Percentiles rank a stretch among this genome's conserved stretches.
These are phyloP conservation scores for Megaceryle torquata DNA, from an alignment of 2,113 vertebrate species.

Conservation along the genomic window DNA sequence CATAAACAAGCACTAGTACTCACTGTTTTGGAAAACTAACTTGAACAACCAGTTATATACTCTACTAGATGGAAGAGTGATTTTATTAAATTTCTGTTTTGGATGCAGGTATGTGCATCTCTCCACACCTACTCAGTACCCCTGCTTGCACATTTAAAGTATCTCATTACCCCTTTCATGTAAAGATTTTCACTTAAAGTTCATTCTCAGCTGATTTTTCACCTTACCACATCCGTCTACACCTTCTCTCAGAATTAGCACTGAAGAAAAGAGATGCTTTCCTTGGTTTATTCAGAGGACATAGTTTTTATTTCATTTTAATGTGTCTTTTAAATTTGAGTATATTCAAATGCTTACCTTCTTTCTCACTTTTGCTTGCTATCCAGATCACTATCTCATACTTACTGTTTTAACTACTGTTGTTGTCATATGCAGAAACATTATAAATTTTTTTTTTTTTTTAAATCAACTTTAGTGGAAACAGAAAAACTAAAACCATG, in stretches of 20 bases:
- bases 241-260: background rate
- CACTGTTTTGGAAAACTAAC: background rate
- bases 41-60: background rate
- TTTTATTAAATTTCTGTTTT: background rate
- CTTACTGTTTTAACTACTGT: background rate
- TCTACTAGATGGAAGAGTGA: background rate
- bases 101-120: background rate
- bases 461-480: background rate
- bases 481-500: background rate
- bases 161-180: background rate
- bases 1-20: background rate
- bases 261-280: background rate
- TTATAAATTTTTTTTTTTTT: background rate
- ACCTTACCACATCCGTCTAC: background rate
- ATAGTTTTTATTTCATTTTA: background rate
- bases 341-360: background rate
- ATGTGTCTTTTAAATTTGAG: background rate
- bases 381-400: background rate
- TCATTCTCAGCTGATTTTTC: background rate
- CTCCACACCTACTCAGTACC: background rate
- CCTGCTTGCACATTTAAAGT: background rate
- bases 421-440: background rate
- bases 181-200: background rate
- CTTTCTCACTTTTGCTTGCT: background rate
- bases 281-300: background rate